phyloP scores from a whole-genome alignment of 2,797 vertebrate species.

The Pygocentrus nattereri region DNA sequence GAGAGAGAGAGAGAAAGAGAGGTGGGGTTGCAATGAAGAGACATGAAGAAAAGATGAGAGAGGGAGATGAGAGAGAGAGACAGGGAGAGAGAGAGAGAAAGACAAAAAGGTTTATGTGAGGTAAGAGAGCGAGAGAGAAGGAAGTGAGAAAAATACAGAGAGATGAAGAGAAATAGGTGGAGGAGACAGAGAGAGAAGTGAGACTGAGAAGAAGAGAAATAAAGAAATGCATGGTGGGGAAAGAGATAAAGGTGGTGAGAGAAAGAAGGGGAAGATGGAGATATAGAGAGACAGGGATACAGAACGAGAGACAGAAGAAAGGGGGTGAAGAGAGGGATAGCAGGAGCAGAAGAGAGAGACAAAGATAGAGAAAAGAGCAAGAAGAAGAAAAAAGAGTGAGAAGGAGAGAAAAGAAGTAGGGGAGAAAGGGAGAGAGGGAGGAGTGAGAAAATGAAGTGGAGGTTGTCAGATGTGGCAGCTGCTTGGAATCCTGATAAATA shows the following conservation, averaged over 20 bases:
- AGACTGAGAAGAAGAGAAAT: too few relatives aligned
- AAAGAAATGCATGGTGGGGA: background rate
- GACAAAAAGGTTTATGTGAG: conserved; percentile 79
- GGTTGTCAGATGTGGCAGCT: conserved; percentile 99
- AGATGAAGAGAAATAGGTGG: background rate
- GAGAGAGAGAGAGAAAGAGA: background rate
- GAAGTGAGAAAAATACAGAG: too few relatives aligned
- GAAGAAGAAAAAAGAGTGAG: too few relatives aligned
- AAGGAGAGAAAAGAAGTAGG: background rate
- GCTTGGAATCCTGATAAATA: conserved; percentile 99
- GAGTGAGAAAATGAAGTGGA: conserved; percentile 96
- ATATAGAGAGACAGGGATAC: background rate
- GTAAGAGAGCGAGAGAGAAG: conserved; percentile 32
- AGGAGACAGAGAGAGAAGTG: too few relatives aligned
- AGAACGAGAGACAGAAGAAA: too few relatives aligned
- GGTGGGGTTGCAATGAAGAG: background rate
- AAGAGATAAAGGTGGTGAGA: background rate
- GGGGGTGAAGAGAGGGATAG: background rate
- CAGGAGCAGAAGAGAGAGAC: too few relatives aligned
- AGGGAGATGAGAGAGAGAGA: conserved; percentile 44
- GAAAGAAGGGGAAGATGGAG: background rate
- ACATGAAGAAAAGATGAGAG: background rate
- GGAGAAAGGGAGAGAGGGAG: conserved; percentile 58
- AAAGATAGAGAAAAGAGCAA: too few relatives aligned
- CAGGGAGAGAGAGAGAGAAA: conserved; percentile 62